Percentiles rank a stretch among this genome's conserved stretches.
These are phyloP conservation scores for Synanthedon tipuliformis DNA, from an alignment of 2,888 invertebrate species.

Conservation along the genomic window DNA sequence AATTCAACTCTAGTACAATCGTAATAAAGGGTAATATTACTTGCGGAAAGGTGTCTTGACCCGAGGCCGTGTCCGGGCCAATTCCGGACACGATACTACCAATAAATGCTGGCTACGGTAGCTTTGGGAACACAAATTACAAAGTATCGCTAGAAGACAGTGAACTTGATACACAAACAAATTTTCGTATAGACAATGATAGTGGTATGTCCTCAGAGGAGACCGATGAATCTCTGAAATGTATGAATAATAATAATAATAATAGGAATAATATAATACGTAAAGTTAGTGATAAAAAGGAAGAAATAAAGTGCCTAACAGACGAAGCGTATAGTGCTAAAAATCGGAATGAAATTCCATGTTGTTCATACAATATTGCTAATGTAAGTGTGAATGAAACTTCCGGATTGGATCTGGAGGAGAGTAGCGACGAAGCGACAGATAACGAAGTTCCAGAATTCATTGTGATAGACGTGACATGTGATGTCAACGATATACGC, in stretches of 20 bases:
- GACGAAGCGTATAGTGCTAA: slow-evolving; percentile 41
- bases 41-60: slow-evolving; percentile 51
- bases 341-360: slow-evolving; percentile 60
- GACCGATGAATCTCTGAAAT: slow-evolving; percentile 49
- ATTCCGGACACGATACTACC: slow-evolving; percentile 38
- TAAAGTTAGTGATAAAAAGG: slow-evolving; percentile 26
- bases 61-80: slow-evolving; percentile 51
- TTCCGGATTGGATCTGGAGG: slow-evolving; percentile 16
- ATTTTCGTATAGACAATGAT: slow-evolving; percentile 26
- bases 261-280: slow-evolving; percentile 21
- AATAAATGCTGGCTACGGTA: slow-evolving; percentile 40
- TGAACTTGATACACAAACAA: slow-evolving; percentile 7
- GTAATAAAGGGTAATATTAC: slow-evolving; percentile 47
- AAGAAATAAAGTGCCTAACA: slow-evolving; percentile 61
- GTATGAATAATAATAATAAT: slow-evolving; percentile 19
- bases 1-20: slow-evolving; percentile 36
- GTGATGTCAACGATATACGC: slow-evolving; percentile 35
- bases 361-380: slow-evolving; percentile 51
- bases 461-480: slow-evolving; percentile 60
- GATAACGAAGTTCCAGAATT: slow-evolving; percentile 32
- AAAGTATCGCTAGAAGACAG: slow-evolving; percentile 14
- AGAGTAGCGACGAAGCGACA: slow-evolving; percentile 7
- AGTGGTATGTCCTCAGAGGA: slow-evolving; percentile 65
- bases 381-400: slow-evolving; percentile 35
- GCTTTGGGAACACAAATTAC: slow-evolving; percentile 41